Base-by-base conservation (phyloP, 2,797 vertebrate species). In the Cirrhinus mrigala region DNA sequence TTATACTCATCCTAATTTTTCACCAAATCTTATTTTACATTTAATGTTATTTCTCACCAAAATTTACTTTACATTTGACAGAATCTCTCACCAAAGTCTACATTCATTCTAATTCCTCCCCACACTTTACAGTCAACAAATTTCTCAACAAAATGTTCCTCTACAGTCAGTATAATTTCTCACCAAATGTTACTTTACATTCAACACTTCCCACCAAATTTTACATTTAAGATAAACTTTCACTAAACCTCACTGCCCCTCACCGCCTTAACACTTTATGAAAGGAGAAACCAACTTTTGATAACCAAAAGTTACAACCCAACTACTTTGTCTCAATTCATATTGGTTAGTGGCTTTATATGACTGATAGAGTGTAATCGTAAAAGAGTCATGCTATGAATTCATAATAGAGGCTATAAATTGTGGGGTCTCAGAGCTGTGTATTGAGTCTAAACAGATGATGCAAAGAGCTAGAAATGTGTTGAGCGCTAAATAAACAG, bases 381-480 rank as follows among this genome's bases (percentile, higher is more conserved):
- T 18, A 56, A 81, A 10, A 74, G 27, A 74, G 54, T 22, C 56
- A 58, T 48, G 54, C 18, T 58, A 73, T 56, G 54, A 74, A 29
- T 75, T 52, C 40, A 50, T 33, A 77, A 77, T 52, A 68, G 37
- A 66, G 16, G 15, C 33, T 27, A 66, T 78, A 69, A 44, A 27
- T 66, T 33, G n/a, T 77, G 24, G 9, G 24, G 52, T 48, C 48
- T 66, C 22, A 27, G 24, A 37, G 7, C 74, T 73, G 44, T 62
- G 29, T 40, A 22, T 27, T 80, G 68, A 64, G 52, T 71, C 37
- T 79, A 60, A 85, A 79, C 66, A 79, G 22, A 56, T 79, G 40
- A 85, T 64, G 77, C 22, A 64, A 85, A 71, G 22, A 40, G 60
- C 8, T 18, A 70, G 80, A 71, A 81, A 80, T 75, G 64, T 33